Conservation (phyloP, 1,140 invertebrate genomes). For the Diachasma alloeum region DNA sequence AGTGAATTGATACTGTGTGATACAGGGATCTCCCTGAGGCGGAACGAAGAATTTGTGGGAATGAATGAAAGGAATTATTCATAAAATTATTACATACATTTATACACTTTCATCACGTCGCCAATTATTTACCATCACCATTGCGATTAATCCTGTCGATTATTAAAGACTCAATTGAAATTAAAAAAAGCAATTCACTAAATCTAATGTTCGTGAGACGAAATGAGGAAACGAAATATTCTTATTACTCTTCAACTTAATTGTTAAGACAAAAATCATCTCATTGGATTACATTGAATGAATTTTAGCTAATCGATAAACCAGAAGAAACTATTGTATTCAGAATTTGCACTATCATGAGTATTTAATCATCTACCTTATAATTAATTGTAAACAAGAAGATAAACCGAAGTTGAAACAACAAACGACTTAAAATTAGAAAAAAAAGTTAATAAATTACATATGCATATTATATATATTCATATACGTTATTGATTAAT, state of each 20-base stretch:
- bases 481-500: slow-evolving; percentile 20
- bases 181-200: not conserved
- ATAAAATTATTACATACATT: not conserved
- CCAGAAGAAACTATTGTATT: not conserved
- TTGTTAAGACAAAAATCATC: not conserved
- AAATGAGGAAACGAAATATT: not conserved
- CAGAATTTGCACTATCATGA: not conserved
- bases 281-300: not conserved
- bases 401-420: slow-evolving; percentile 11
- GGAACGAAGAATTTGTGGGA: not conserved
- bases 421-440: not conserved
- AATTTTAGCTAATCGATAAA: not conserved
- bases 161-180: not conserved
- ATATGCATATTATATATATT: slow-evolving; percentile 6
- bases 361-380: not conserved
- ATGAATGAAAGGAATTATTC: not conserved
- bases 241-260: not conserved
- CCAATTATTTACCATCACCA: not conserved
- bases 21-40: not conserved
- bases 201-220: not conserved
- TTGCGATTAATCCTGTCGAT: not conserved
- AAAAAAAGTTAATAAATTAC: not conserved
- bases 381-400: not conserved
- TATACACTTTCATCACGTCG: not conserved
- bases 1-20: not conserved